Percentiles rank a stretch among this genome's conserved stretches.
These are phyloP conservation scores for Venustoraphidia nigricollis DNA, from an alignment of 2,888 invertebrate genomes.

Conservation along the genomic window DNA sequence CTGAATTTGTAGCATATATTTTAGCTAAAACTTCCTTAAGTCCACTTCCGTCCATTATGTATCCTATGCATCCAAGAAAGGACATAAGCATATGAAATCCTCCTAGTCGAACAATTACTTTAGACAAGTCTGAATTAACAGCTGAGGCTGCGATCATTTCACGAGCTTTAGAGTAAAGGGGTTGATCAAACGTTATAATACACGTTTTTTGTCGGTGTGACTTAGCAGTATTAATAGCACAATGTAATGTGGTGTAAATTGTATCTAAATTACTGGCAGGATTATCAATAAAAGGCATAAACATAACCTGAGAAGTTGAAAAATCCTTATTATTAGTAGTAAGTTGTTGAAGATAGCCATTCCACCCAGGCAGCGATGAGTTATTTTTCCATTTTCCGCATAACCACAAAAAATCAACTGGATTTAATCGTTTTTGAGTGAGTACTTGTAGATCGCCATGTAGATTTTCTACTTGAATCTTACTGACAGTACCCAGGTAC, in stretches of 20 bases:
- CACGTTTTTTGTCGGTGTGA: conserved; percentile 13
- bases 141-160: conserved; percentile 10
- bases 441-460: conserved; percentile 7
- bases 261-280: conserved; percentile 10
- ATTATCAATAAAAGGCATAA: conserved; percentile 6
- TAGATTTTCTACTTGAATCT: conserved; percentile 11
- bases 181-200: conserved; percentile 14
- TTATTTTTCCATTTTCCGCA: conserved; percentile 17
- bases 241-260: conserved; percentile 14
- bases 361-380: conserved; percentile 19
- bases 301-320: conserved; percentile 12
- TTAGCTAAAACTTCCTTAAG: conserved; percentile 12
- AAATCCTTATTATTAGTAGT: conserved; percentile 14
- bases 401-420: conserved; percentile 13
- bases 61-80: conserved; percentile 11
- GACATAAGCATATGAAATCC: conserved; percentile 10
- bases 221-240: conserved; percentile 12
- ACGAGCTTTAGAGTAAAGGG: conserved; percentile 10
- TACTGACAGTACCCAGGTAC: conserved; percentile 12
- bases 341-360: conserved; percentile 19
- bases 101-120: conserved; percentile 10
- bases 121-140: conserved; percentile 9
- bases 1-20: conserved; percentile 12
- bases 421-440: conserved; percentile 4
- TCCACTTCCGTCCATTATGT: conserved; percentile 12